Percentiles rank a stretch among this genome's conserved stretches.
Conservation (phyloP, 2,797 vertebrate genomes). For the Sphenopsis melanotis region DNA sequence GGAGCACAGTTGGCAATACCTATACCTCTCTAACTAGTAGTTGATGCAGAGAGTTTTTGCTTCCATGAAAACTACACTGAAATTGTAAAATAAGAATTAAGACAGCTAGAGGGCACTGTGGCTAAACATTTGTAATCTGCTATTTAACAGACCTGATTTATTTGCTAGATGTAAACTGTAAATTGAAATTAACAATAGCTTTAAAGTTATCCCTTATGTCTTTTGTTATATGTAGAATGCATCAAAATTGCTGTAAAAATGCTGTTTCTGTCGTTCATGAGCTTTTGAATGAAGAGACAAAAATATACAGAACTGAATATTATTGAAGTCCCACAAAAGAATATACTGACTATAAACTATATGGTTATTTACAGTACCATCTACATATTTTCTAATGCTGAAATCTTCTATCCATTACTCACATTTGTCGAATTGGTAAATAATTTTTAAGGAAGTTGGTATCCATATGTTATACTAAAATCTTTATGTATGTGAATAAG, state of each 20-base stretch:
- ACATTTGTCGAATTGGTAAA: constrained; percentile 36
- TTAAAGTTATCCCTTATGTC: not conserved
- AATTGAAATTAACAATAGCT: not conserved
- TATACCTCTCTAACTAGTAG: not conserved
- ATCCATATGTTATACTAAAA: not conserved
- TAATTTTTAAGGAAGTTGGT: constrained; percentile 49
- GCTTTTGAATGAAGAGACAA: not conserved
- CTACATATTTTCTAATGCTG: constrained; percentile 3
- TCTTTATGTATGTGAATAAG: constrained; percentile 11
- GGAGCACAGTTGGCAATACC: not conserved
- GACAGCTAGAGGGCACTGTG: constrained; percentile 71
- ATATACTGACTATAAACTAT: not conserved
- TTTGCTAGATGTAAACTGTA: not conserved
- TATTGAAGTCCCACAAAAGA: not conserved
- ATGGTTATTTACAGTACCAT: not conserved
- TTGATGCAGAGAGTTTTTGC: not conserved
- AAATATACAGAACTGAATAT: not conserved
- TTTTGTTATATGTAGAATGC: not conserved
- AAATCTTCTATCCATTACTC: not conserved
- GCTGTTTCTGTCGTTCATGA: not conserved
- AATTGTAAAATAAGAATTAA: not conserved
- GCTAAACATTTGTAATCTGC: constrained; percentile 44
- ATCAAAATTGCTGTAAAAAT: not conserved
- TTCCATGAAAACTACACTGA: not conserved
- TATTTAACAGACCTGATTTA: not conserved